Conservation (phyloP, 2,797 vertebrate genomes). For the Rhincodon typus region DNA sequence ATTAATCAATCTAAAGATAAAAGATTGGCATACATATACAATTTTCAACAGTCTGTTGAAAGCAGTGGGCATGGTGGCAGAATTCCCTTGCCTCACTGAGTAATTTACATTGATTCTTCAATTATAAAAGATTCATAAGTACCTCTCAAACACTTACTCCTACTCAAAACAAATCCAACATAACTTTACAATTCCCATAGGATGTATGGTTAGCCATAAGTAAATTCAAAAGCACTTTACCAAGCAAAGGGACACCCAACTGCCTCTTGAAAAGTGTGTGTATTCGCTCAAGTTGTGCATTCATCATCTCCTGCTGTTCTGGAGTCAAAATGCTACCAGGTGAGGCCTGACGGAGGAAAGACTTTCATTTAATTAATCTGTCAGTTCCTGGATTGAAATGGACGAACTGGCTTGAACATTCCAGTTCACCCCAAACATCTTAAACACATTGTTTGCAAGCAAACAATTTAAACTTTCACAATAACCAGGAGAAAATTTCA, state of each 20-base stretch:
- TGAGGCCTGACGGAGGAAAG: constrained; percentile 63
- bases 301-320: constrained; percentile 79
- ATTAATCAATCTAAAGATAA: background rate
- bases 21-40: background rate
- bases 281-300: constrained; percentile 78
- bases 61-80: background rate
- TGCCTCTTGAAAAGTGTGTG: constrained; percentile 87
- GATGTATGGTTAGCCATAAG: background rate
- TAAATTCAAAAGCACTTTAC: constrained; percentile 56
- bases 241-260: constrained; percentile 81
- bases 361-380: background rate
- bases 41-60: background rate
- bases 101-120: background rate
- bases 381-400: background rate
- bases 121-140: background rate
- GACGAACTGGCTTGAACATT: background rate
- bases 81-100: background rate
- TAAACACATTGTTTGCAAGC: background rate
- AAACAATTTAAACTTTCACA: background rate
- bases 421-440: background rate
- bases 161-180: background rate
- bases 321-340: constrained; percentile 70
- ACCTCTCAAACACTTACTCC: background rate
- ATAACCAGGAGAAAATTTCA: background rate
- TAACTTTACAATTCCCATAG: background rate